Evolutionary conservation across 2,888 invertebrate genomes (phyloP), one percentile per base, ranked within the genome.

Genomic region (Drosophila conformis): DNA sequence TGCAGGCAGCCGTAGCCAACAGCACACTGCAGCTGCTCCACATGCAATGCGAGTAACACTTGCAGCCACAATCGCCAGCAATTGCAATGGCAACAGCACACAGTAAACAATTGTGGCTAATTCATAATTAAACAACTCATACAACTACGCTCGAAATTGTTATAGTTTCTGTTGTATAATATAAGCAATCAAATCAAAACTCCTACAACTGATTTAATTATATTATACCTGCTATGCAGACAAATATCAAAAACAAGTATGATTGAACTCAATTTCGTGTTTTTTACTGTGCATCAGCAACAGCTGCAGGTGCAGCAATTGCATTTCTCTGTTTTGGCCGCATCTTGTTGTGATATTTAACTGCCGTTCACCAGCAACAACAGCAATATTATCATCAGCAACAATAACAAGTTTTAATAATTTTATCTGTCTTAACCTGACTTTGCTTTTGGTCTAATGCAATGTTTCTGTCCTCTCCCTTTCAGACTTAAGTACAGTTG

Each of bases 371-470:
- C 48, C 42, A 36, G 52, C 52, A 63, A n/a, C 38, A 61, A 27
- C 60, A 54, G 5, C 63, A 58, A 49, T 54, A 64, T 13, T 48
- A 35, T 31, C 59, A 54, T 15, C 53, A 52, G 3, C 21, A 61
- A 18, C 49, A 48, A 42, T 69, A 73, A 73, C 83, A 61, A 82
- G 85, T 82, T 85, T 82, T 87, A 84, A 84, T 87, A 84, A 85
- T 85, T 84, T 84, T 46, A 84, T 84, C 73, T 42, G 57, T 53
- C 52, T 56, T 21, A 60, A 35, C 35, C 58, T 54, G 66, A 38
- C 58, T 36, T 35, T 54, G 42, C 33, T 53, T 56, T 60, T 65
- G 61, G 59, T 33, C 31, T 35, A 59, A 59, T 68, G 52, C 69
- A 59, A 51, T 58, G 46, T 38, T 38, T 25, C 42, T 69, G 40